Evolutionary conservation across 2,888 invertebrate genomes (phyloP).

Genomic region (Cylindroiulus punctatus): DNA sequence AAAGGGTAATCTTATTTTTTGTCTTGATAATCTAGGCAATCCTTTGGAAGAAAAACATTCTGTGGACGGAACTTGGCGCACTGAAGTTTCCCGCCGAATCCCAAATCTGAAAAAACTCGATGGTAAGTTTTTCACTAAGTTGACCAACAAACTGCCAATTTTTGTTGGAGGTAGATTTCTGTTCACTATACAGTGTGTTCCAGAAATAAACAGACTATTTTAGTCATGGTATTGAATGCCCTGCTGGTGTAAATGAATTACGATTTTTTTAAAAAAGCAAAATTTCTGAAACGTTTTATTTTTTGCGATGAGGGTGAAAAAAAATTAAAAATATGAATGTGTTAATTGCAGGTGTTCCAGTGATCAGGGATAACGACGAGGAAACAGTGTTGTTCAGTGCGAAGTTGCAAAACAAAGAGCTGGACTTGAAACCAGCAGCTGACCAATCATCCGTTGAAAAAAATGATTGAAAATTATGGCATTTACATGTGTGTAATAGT

Average conservation of each 20-base stretch:
- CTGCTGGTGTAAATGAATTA: too few relatives aligned
- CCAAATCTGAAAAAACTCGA: slow-evolving; percentile 65
- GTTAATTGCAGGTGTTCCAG: slow-evolving; percentile 49
- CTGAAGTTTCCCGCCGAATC: slow-evolving; percentile 63
- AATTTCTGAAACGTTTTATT: too few relatives aligned
- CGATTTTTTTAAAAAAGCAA: too few relatives aligned
- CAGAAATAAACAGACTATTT: background rate
- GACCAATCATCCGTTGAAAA: background rate
- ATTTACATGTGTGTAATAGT: background rate
- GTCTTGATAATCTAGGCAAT: slow-evolving; percentile 51
- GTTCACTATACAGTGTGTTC: too few relatives aligned
- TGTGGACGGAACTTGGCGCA: slow-evolving; percentile 64
- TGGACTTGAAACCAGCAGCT: background rate
- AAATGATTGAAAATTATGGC: background rate
- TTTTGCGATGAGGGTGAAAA: background rate
- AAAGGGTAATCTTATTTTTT: too few relatives aligned
- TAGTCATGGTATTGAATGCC: too few relatives aligned
- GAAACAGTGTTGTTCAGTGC: slow-evolving; percentile 14
- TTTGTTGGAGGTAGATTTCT: too few relatives aligned
- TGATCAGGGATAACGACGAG: slow-evolving; percentile 50
- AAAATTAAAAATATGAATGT: background rate
- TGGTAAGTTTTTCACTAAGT: slow-evolving; percentile 60
- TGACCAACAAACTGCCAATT: too few relatives aligned
- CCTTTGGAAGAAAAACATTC: slow-evolving; percentile 60
- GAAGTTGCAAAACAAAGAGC: background rate